Base-by-base conservation (phyloP, 2,797 vertebrate genomes). In the Xenentodon cancila region DNA sequence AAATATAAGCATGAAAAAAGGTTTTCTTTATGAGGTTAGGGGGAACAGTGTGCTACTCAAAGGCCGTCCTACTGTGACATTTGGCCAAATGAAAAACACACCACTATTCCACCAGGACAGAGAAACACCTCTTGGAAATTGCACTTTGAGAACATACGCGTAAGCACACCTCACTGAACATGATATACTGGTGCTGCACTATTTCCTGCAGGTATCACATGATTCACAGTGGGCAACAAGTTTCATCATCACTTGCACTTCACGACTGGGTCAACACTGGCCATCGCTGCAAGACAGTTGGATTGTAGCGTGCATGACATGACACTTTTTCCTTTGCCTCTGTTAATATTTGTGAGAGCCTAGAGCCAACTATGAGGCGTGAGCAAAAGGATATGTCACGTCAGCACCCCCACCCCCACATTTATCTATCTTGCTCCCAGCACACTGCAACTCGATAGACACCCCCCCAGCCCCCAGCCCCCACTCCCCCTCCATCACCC, bases 321-420 rank as follows among this genome's bases (percentile, higher is more conserved):
- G 37, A 40, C 37, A 40, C 37, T 40, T 40, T 40, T 40, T 40
- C 37, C 74, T 85, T 89, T 81, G 66, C 65, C 71, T 86, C 77
- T 77, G 79, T 87, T 84, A 87, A 80, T 76, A 79, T 81, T 82
- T 71, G 71, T 45, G 30, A 64, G 50, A 76, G 79, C 87, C 87
- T 49, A 32, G 9, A 74, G 87, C 70, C 71, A 19, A 47, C 54
- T 45, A 59, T 17, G 58, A 1, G 63, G 67, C 74, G 79, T 44
- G 69, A 78, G 78, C 68, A 71, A 49, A 55, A 15, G 12, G 37
- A 40, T 40, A 40, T 40, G 12, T 40, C 37, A 40, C 37, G 37
- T 3, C 37, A 40, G 37, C 37, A 16, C 37, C 37, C 13, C 37
- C 12, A 40, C 37, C 13, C 13, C 37, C 13, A 62, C 74, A 52